Evolutionary conservation across 2,113 vertebrate genomes (phyloP).

Genomic region (Eonycteris spelaea): DNA sequence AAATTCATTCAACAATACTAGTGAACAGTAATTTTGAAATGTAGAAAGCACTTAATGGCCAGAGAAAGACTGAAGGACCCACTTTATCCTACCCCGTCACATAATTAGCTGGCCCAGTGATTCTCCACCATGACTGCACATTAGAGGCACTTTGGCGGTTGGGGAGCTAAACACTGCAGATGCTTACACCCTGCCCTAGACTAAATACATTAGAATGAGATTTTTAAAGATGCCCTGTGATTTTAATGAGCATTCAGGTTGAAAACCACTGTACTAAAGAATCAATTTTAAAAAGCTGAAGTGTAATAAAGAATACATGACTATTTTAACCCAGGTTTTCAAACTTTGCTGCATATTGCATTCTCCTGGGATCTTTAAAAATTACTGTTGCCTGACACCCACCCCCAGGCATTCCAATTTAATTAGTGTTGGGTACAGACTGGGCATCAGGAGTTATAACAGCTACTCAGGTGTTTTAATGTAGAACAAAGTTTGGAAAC

Average conservation of each 20-base stretch:
- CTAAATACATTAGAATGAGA: background rate
- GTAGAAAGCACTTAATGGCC: background rate
- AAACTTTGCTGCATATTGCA: background rate
- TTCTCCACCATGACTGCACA: background rate
- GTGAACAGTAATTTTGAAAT: background rate
- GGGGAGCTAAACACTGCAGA: background rate
- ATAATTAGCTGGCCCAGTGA: background rate
- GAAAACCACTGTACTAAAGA: background rate
- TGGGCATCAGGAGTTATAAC: background rate
- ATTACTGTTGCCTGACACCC: background rate
- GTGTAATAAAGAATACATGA: background rate
- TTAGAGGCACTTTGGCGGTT: background rate
- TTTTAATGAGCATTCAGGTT: background rate
- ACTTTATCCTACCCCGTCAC: background rate
- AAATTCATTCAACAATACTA: background rate
- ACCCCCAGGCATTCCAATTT: background rate
- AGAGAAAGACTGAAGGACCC: background rate
- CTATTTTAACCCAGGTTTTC: background rate
- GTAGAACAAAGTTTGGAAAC: constrained; percentile 1
- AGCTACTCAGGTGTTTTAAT: background rate
- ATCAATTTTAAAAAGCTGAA: background rate
- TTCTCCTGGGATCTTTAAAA: background rate
- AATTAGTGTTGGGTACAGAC: background rate
- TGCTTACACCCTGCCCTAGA: background rate
- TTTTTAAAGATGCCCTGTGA: background rate